Percentiles rank a stretch among this genome's conserved stretches.
These are phyloP conservation scores for Leuctra nigra DNA, from an alignment of 2,888 invertebrate species.

Conservation along the genomic window DNA sequence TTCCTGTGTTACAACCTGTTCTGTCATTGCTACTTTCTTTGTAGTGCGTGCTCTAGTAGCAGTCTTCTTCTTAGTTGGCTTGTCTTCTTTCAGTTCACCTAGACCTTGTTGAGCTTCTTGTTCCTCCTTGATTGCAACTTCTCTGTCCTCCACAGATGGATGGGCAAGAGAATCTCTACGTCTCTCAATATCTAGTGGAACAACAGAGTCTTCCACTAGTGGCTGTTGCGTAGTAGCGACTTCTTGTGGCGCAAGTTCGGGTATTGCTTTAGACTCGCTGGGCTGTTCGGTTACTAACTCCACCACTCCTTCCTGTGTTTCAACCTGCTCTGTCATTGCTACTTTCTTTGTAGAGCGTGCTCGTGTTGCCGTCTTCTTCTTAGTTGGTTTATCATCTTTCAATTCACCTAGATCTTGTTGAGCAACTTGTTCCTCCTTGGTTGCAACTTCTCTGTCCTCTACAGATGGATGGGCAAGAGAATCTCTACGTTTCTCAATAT, in stretches of 20 bases:
- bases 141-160: slow-evolving; percentile 15
- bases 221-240: no score
- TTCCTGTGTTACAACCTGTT: slow-evolving; percentile 10
- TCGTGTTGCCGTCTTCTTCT: background rate
- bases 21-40: slow-evolving; percentile 1
- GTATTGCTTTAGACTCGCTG: no score
- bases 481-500: no score
- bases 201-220: no score
- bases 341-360: slow-evolving; percentile 13
- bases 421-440: slow-evolving; percentile 4
- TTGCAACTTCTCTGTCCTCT: slow-evolving; percentile 16
- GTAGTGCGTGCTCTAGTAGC: slow-evolving; percentile 5
- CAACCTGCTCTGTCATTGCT: background rate
- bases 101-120: slow-evolving; percentile 2
- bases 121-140: slow-evolving; percentile 19
- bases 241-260: no score
- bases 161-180: no score
- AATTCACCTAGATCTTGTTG: slow-evolving; percentile 8
- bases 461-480: no score
- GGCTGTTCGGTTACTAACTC: slow-evolving; percentile 4
- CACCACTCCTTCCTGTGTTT: slow-evolving; percentile 10
- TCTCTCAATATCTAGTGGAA: no score
- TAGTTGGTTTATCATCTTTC: slow-evolving; percentile 4
- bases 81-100: background rate
- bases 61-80: background rate